phyloP scores from a whole-genome alignment of 2,113 vertebrate species.

The Salvelinus sp. region DNA sequence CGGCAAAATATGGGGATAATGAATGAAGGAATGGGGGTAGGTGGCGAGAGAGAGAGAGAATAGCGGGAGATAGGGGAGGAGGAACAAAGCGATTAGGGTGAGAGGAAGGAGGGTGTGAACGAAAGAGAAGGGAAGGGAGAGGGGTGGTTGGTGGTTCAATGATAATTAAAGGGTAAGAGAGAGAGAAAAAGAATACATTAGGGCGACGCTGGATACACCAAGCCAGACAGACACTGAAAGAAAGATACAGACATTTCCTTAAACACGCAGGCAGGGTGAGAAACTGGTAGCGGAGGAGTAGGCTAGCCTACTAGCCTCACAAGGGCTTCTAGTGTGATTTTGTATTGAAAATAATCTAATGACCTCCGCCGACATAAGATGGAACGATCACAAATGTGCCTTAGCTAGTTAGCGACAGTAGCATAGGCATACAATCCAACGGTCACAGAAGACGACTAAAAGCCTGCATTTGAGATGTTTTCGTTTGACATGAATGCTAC shows the following conservation, averaged over 20 bases:
- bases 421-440: no score
- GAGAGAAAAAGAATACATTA: conserved; percentile 25
- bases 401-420: no score
- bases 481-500: no score
- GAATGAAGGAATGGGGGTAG: neutral
- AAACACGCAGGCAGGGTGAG: no score
- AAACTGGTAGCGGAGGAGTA: no score
- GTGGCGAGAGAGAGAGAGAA: neutral
- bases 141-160: conserved; percentile 7
- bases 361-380: no score
- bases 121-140: neutral
- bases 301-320: no score
- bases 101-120: neutral
- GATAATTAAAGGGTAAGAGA: neutral
- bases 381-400: no score
- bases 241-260: neutral
- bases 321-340: no score
- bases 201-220: conserved; percentile 1
- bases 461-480: no score
- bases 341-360: no score
- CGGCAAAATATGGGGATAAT: neutral
- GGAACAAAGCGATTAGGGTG: conserved; percentile 16
- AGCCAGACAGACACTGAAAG: conserved; percentile 6
- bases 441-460: no score
- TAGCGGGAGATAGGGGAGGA: neutral